phyloP scores from a whole-genome alignment of 2,888 invertebrate species.

The Aelia acuminata region DNA sequence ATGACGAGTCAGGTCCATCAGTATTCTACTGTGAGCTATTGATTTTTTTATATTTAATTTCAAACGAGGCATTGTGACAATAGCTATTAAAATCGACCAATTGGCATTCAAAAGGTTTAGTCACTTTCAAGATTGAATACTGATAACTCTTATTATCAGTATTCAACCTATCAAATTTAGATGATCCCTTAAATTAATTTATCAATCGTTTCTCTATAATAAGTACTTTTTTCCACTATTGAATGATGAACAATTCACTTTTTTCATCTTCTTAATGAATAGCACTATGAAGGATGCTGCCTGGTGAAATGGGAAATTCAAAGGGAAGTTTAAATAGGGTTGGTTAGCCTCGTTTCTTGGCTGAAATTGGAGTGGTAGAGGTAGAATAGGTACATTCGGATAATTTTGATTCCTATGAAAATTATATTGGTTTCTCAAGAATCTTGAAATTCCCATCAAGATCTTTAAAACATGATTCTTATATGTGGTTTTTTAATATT shows the following conservation, averaged over 20 bases:
- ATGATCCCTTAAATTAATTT: background rate
- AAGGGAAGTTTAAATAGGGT: too few species aligned
- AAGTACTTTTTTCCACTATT: background rate
- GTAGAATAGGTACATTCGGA: too few species aligned
- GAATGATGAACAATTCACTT: background rate
- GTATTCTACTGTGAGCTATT: background rate
- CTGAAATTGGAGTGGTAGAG: too few species aligned
- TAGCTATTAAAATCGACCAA: slow-evolving; percentile 6
- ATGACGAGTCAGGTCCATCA: too few species aligned
- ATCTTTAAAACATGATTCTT: too few species aligned
- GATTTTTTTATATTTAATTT: background rate
- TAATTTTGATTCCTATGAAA: too few species aligned
- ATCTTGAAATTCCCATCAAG: too few species aligned
- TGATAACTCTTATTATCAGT: background rate
- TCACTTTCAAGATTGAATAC: background rate
- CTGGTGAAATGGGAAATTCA: too few species aligned
- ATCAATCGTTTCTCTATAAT: background rate
- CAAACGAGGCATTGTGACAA: background rate
- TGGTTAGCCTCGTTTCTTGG: too few species aligned
- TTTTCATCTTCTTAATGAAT: too few species aligned
- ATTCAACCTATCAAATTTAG: background rate
- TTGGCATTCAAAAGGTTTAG: background rate
- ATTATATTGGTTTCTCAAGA: too few species aligned
- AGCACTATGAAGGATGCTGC: background rate
- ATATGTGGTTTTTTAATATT: too few species aligned